Base-by-base conservation (phyloP, 2,797 vertebrate genomes). In the Lacerta agilis region DNA sequence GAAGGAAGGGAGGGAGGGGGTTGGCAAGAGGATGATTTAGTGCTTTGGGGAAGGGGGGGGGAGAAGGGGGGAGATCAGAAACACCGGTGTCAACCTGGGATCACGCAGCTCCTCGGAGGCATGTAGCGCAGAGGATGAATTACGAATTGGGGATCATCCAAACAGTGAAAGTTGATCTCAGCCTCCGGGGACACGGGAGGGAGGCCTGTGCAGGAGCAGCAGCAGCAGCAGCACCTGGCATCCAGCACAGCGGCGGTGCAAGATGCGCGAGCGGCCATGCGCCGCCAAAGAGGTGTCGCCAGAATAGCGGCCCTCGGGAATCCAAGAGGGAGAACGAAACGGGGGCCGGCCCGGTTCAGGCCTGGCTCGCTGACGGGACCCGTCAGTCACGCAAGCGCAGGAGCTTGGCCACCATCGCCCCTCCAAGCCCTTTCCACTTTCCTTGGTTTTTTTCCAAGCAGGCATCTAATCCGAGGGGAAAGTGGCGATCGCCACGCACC, bases 401-500 rank as follows among this genome's bases (percentile, higher is more conserved):
- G 66, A 29, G 94, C 95, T 92, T 92, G 92, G 94, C 92, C 95
- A 93, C 91, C 91, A 93, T 93, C 89, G 88, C 93, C 90, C 29
- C n/a, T 41, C 86, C 94, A 27, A 83, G 76, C 82, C 2, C 55
- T 92, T 95, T 94, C 93, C 94, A 92, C 17, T 64, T 93, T 90
- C 93, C 91, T 86, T 66, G 80, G 15, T 69, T 85, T 82, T 88
- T 33, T 33, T 1, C 8, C 1, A 38, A 78, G 8, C n/a, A 76
- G 92, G 83, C 2, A 2, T 18, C 38, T 69, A 82, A 55, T 87
- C 91, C 38, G 81, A 72, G 1, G 75, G 86, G 88, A 94, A 94
- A 92, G 88, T 82, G n/a, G 66, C 67, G 88, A 80, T 2, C 23
- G 96, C 96, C 96, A 97, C 92, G 97, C 97, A 92, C 96, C 97